Conservation (phyloP, 2,888 invertebrate genomes). For the Habroteleia sp. region DNA sequence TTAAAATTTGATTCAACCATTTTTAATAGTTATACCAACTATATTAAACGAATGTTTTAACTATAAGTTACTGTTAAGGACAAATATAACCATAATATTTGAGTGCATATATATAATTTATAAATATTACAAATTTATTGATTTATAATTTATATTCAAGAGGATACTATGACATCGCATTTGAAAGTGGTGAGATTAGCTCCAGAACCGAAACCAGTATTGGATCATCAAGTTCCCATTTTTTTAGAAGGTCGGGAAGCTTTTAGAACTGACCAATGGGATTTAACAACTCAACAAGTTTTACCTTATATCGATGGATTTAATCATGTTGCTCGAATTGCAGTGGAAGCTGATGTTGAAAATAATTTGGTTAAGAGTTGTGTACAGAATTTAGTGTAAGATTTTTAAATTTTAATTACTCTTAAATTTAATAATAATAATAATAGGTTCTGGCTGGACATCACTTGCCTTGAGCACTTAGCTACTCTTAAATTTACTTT, state of each 20-base stretch:
- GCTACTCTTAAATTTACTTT: too few species aligned
- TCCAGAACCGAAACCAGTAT: slow-evolving; percentile 90
- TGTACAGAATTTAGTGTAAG: slow-evolving; percentile 93
- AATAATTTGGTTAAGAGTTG: slow-evolving; percentile 96
- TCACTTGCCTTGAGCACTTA: too few species aligned
- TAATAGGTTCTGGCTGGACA: too few species aligned
- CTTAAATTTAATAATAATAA: too few species aligned
- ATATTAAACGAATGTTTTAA: too few species aligned
- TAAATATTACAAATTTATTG: too few species aligned
- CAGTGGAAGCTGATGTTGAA: slow-evolving; percentile 94
- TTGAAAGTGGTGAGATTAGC: slow-evolving; percentile 92
- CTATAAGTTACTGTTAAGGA: too few species aligned
- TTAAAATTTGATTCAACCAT: too few species aligned
- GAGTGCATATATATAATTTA: too few species aligned
- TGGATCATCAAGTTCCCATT: slow-evolving; percentile 95
- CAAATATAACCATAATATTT: too few species aligned
- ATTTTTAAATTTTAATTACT: slow-evolving; percentile 33
- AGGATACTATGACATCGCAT: slow-evolving; percentile 93
- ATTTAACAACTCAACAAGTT: slow-evolving; percentile 95
- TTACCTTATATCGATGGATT: slow-evolving; percentile 95
- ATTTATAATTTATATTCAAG: slow-evolving; percentile 81
- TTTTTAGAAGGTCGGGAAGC: slow-evolving; percentile 86
- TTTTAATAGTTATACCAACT: too few species aligned
- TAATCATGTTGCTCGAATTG: slow-evolving; percentile 94
- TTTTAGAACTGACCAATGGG: slow-evolving; percentile 90